These are phyloP conservation scores for Sebastes fasciatus DNA, from an alignment of 2,113 vertebrate species.

Conservation along the genomic window DNA sequence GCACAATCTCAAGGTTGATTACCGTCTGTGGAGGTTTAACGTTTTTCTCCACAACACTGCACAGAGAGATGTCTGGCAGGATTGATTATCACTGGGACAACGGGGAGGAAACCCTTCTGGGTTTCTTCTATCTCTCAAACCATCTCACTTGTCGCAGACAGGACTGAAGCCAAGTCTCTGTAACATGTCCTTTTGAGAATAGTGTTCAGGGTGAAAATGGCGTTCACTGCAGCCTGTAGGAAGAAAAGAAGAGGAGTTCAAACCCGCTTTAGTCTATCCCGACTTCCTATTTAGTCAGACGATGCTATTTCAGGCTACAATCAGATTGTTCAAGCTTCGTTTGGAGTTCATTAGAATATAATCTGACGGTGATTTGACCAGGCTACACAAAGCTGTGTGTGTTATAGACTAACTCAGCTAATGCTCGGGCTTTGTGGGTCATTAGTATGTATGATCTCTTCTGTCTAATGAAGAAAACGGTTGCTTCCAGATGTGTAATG, in stretches of 20 bases:
- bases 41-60: conserved; percentile 5
- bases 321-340: neutral
- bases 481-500: neutral
- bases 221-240: neutral
- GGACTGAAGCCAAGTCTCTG: conserved; percentile 1
- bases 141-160: neutral
- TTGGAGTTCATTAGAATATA: conserved; percentile 8
- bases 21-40: neutral
- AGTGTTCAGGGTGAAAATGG: neutral
- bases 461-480: neutral
- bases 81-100: neutral
- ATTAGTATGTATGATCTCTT: neutral
- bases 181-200: conserved; percentile 1
- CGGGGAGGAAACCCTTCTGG: neutral
- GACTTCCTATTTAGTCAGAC: neutral
- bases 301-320: neutral
- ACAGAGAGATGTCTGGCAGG: neutral
- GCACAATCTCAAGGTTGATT: neutral
- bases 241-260: neutral
- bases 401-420: neutral
- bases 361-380: neutral
- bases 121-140: neutral
- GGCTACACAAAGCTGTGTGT: neutral
- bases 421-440: neutral
- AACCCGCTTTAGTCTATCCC: neutral